Conservation (phyloP, 2,888 invertebrate species). For the Bellardia bayeri region DNA sequence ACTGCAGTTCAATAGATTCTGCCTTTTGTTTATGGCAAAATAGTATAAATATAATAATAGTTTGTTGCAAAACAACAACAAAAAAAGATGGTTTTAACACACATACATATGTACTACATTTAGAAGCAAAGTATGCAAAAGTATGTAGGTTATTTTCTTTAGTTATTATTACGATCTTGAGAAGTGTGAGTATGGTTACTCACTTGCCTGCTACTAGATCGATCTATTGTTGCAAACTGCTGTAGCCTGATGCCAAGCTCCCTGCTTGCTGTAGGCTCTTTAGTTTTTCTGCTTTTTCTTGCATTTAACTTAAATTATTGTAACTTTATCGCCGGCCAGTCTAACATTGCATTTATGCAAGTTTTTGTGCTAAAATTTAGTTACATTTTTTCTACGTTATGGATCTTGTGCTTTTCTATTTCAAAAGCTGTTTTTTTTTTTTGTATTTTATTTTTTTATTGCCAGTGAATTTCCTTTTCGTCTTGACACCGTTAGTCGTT, state of each 20-base stretch:
- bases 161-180: constrained; percentile 34
- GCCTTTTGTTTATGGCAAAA: constrained; percentile 17
- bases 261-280: constrained; percentile 50
- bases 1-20: constrained; percentile 55
- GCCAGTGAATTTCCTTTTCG: constrained; percentile 62
- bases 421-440: constrained; percentile 32
- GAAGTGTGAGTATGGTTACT: not conserved
- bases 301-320: constrained; percentile 62
- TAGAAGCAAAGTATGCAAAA: not conserved
- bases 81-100: constrained; percentile 10
- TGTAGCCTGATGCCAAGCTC: constrained; percentile 37
- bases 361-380: constrained; percentile 40
- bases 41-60: constrained; percentile 29
- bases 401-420: constrained; percentile 27
- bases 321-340: constrained; percentile 66
- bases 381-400: constrained; percentile 24
- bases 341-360: constrained; percentile 36
- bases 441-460: constrained; percentile 41
- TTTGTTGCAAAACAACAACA: constrained; percentile 27
- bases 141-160: constrained; percentile 55
- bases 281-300: constrained; percentile 28
- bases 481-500: constrained; percentile 46
- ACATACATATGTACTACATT: not conserved
- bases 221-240: constrained; percentile 39
- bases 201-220: constrained; percentile 17